These are phyloP conservation scores for Stenurella melanura DNA, from an alignment of 2,888 invertebrate genomes.

Conservation along the genomic window DNA sequence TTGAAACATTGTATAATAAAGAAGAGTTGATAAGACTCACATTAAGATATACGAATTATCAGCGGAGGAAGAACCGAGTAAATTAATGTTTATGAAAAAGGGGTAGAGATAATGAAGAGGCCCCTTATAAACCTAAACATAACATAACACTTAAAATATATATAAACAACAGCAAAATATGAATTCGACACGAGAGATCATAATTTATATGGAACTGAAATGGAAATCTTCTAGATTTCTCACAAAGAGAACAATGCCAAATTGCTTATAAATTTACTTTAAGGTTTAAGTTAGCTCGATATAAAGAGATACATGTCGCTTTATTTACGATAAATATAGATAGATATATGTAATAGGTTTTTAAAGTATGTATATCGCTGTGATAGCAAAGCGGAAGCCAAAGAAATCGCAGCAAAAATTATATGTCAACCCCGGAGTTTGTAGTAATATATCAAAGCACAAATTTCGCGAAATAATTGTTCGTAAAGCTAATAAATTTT, in stretches of 20 bases:
- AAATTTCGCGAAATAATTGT: conserved; percentile 52
- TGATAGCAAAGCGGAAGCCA: conserved; percentile 11
- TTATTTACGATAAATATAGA: neutral
- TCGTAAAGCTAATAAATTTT: conserved; percentile 48
- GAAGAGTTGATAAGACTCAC: too few species aligned
- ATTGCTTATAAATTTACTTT: neutral
- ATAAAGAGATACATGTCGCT: neutral
- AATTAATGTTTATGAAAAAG: too few species aligned
- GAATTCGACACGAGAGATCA: too few species aligned
- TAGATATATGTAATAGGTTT: conserved; percentile 5
- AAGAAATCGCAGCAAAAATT: conserved; percentile 45
- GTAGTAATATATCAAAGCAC: conserved; percentile 46
- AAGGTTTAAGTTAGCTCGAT: neutral
- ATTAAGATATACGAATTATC: too few species aligned
- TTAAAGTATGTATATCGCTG: conserved; percentile 5
- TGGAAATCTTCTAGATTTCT: neutral
- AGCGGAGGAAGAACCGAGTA: too few species aligned
- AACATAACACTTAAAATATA: too few species aligned
- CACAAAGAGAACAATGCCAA: neutral
- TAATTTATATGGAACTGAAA: too few species aligned
- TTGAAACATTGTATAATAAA: too few species aligned
- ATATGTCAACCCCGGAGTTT: conserved; percentile 37
- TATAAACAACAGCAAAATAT: too few species aligned
- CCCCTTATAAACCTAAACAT: too few species aligned
- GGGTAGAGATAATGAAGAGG: too few species aligned